Percentiles rank a stretch among this genome's conserved stretches.
phyloP scores from a whole-genome alignment of 2,888 invertebrate genomes.

The Brachyptera putata region DNA sequence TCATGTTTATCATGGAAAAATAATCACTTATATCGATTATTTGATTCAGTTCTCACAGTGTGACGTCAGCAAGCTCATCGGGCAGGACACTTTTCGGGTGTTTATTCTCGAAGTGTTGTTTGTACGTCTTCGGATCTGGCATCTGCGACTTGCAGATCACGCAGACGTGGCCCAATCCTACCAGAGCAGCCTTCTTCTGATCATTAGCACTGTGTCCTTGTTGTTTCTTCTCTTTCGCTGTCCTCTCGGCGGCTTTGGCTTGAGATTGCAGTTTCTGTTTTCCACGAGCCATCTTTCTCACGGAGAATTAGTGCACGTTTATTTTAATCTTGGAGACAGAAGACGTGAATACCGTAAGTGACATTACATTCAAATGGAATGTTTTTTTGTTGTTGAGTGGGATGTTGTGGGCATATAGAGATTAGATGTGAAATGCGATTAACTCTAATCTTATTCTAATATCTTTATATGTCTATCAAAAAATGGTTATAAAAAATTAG shows the following conservation, averaged over 20 bases:
- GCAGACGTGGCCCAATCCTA: conserved; percentile 88
- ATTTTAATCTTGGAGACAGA: too few species aligned
- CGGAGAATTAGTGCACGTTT: too few species aligned
- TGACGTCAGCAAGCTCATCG: conserved; percentile 50
- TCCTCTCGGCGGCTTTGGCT: conserved; percentile 89
- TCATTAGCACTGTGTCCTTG: conserved; percentile 81
- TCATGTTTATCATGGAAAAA: too few species aligned
- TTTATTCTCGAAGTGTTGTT: conserved; percentile 98
- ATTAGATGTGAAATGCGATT: too few species aligned
- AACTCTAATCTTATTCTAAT: too few species aligned
- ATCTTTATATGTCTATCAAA: too few species aligned
- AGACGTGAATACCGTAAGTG: too few species aligned
- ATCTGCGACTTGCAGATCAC: conserved; percentile 92
- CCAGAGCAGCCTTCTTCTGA: conserved; percentile 91
- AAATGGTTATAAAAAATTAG: too few species aligned
- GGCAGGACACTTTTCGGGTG: conserved; percentile 96
- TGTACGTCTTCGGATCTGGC: conserved; percentile 99
- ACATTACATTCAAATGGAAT: too few species aligned
- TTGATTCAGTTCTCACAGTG: conserved; percentile 25
- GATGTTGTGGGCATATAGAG: too few species aligned
- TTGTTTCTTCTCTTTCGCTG: conserved; percentile 81
- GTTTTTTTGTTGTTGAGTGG: too few species aligned
- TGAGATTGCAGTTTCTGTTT: conserved; percentile 98
- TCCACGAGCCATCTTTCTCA: conserved; percentile 98
- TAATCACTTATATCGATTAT: too few species aligned